phyloP scores from a whole-genome alignment of 2,113 vertebrate species.

The Hemibates koningsi region DNA sequence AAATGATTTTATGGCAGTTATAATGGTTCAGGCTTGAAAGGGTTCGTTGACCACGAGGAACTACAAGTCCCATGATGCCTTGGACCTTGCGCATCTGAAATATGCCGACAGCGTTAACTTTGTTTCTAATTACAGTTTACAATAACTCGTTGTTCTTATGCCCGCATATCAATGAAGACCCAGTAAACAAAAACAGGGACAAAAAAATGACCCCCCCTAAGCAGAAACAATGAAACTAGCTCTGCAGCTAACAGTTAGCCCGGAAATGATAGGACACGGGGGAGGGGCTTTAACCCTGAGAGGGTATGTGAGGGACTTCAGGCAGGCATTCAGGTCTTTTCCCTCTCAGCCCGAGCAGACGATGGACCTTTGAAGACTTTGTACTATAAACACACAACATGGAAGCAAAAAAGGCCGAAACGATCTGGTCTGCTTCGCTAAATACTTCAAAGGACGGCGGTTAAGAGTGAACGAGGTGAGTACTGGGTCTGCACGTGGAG shows the following conservation, averaged over 20 bases:
- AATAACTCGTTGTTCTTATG: not conserved
- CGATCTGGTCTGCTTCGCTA: too few species aligned
- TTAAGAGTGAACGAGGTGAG: not conserved
- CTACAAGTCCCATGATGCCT: constrained; percentile 19
- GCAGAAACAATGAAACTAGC: not conserved
- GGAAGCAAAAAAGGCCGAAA: not conserved
- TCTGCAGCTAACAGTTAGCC: not conserved
- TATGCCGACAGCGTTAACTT: not conserved
- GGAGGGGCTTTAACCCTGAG: not conserved
- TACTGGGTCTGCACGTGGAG: not conserved
- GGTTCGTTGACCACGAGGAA: not conserved
- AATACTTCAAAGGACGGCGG: fast-evolving
- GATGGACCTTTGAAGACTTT: fast-evolving
- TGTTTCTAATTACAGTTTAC: not conserved
- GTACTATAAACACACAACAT: not conserved
- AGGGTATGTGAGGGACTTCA: not conserved
- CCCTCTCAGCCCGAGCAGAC: not conserved
- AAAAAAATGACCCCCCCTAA: fast-evolving
- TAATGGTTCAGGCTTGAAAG: not conserved
- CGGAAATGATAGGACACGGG: not conserved
- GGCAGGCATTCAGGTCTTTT: not conserved
- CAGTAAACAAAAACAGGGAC: not conserved
- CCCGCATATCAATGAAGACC: not conserved
- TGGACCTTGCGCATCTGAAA: not conserved
- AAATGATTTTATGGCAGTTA: not conserved